Base-by-base conservation (phyloP, 1,140 invertebrate species). In the Gonatopus flavifemur region DNA sequence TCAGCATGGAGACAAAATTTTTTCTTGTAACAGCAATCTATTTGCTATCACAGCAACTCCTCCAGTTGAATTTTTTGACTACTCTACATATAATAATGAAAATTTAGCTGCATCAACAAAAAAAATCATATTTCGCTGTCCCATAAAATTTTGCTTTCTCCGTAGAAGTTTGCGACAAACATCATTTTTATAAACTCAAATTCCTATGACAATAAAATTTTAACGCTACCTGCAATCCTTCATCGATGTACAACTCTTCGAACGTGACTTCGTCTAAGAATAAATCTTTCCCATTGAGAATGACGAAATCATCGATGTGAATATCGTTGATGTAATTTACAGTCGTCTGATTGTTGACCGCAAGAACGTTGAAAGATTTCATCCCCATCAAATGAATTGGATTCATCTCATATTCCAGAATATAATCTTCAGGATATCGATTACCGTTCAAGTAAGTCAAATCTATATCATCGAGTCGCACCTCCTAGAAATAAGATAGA, bases 401-500 rank as follows among this genome's bases (percentile, higher is more conserved):
- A 16, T 24, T 21, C 9, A n/a, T 28, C 16, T 13, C 30, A 20
- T 39, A 33, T 3, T 20, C 37, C 5, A 52, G 6, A 13, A 73
- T 41, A 13, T 65, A 74, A 19, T 64, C 58, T 0, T 40, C 10
- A 12, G 69, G 70, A 55, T 72, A 73, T 6, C 19, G 1, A 8
- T 71, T 18, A 49, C 55, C 21, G 40, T 73, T 72, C 0, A 74
- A 21, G 21, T 32, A 30, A 15, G 28, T 30, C 2, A 67, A 16
- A 0, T 54, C 3, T 1, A 53, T 37, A 10, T 45, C 15, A 3
- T 59, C 32, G 1, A 56, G 53, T 13, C 9, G 21, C 15, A 74
- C 33, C 33, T 60, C 39, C 63, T 69, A 40, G 9, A 41, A 57
- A 59, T 18, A 41, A 52, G 53, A 42, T 28, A 37, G 13, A 4